phyloP scores from a whole-genome alignment of 2,797 vertebrate genomes.

The Tinamus major region DNA sequence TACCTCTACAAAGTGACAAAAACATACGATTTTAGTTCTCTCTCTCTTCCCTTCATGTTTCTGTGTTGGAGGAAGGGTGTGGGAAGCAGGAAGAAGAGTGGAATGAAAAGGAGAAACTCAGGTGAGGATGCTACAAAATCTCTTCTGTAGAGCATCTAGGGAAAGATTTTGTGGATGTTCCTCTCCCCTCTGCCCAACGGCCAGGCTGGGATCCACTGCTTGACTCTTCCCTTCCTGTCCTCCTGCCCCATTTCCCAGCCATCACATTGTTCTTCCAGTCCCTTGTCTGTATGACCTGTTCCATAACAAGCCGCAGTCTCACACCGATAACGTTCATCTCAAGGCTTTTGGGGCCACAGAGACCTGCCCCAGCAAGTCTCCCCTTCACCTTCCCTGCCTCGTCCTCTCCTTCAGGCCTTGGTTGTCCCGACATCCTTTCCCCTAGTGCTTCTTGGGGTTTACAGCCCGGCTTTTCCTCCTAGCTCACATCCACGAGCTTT shows the following conservation, averaged over 20 bases:
- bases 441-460: neutral
- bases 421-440: neutral
- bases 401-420: neutral
- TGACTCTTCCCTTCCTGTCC: neutral
- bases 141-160: neutral
- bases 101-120: neutral
- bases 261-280: neutral
- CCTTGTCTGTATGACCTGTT: slow-evolving; percentile 6
- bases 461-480: neutral
- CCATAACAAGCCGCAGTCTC: slow-evolving; percentile 14
- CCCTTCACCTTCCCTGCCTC: neutral
- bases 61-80: neutral
- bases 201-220: neutral
- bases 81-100: neutral
- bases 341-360: neutral
- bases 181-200: neutral
- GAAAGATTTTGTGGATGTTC: neutral
- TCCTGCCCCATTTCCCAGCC: neutral
- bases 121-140: neutral
- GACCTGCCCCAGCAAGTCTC: neutral
- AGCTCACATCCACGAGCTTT: neutral
- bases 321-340: neutral
- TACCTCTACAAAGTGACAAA: neutral
- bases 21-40: neutral
- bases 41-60: neutral